Percentiles rank a stretch among this genome's conserved stretches.
These are phyloP conservation scores for Schlechtendalia chinensis DNA, from an alignment of 1,140 invertebrate species.

Conservation along the genomic window DNA sequence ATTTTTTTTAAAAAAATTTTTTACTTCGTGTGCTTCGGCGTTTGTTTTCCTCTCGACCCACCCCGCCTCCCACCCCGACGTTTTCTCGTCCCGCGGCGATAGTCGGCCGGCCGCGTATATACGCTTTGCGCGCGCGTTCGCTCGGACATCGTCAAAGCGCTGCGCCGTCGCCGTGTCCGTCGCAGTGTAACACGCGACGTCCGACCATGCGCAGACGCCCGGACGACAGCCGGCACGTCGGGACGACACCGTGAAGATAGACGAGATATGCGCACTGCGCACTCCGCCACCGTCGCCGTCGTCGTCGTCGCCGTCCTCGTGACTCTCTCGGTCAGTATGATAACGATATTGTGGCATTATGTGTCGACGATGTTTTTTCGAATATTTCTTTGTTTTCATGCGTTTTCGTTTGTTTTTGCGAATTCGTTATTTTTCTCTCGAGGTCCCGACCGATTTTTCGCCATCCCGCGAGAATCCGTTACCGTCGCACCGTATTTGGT, in stretches of 20 bases:
- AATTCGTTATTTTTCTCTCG: too few relatives aligned
- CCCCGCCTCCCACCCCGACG: background rate
- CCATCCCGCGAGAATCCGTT: too few relatives aligned
- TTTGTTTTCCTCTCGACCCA: too few relatives aligned
- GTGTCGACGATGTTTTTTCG: too few relatives aligned
- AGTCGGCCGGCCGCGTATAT: background rate
- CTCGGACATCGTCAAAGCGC: background rate
- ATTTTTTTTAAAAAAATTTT: too few relatives aligned
- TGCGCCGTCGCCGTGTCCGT: background rate
- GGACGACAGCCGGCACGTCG: constrained; percentile 37
- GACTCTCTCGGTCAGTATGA: constrained; percentile 28
- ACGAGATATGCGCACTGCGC: constrained; percentile 20
- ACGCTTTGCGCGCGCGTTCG: background rate
- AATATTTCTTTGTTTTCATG: too few relatives aligned
- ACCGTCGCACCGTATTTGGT: constrained; percentile 32
- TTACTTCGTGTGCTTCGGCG: too few relatives aligned
- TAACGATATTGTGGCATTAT: too few relatives aligned
- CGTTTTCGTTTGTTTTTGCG: too few relatives aligned
- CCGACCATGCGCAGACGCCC: constrained; percentile 34
- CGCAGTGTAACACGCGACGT: constrained; percentile 36
- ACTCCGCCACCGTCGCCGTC: background rate
- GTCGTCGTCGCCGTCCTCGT: constrained; percentile 5
- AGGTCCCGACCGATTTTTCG: too few relatives aligned
- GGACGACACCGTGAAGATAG: constrained; percentile 31
- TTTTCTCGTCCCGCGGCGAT: background rate